Conservation (phyloP, 2,888 invertebrate species). For the Scaptomyza reducta region DNA sequence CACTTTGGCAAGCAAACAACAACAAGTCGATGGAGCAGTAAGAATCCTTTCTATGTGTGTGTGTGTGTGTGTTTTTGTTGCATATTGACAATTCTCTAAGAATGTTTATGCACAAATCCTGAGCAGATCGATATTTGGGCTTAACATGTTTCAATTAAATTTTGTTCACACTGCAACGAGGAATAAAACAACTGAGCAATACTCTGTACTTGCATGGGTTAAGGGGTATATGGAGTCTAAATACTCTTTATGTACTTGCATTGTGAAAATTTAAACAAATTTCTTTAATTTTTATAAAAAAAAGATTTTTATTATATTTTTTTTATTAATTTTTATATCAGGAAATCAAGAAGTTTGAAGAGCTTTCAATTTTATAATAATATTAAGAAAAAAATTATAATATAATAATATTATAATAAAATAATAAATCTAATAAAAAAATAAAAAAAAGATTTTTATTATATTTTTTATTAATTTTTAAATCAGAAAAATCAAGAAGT, state of each 20-base stretch:
- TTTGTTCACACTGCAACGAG: conserved; percentile 1
- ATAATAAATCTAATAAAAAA: not conserved
- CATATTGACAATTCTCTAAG: conserved; percentile 11
- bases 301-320: no score
- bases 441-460: no score
- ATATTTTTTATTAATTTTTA: no score
- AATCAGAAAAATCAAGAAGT: no score
- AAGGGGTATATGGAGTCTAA: no score
- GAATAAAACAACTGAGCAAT: not conserved
- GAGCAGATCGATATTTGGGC: conserved; percentile 28
- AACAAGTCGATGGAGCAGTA: conserved; percentile 15
- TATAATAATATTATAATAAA: no score
- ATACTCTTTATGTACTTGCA: no score
- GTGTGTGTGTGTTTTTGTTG: conserved; percentile 4
- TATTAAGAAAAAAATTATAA: not conserved
- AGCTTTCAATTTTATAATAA: not conserved
- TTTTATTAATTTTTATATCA: no score
- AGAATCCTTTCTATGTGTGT: conserved; percentile 18
- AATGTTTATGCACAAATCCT: conserved; percentile 1
- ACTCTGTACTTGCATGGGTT: not conserved
- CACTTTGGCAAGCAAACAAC: conserved; percentile 62
- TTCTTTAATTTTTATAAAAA: no score
- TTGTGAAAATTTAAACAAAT: no score
- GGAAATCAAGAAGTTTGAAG: no score
- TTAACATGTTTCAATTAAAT: conserved; percentile 55